A percentile compares a stretch with the other conserved stretches of the same genome.
These are phyloP conservation scores for Euzetes globulus DNA, from an alignment of 2,888 invertebrate species.

Conservation along the genomic window DNA sequence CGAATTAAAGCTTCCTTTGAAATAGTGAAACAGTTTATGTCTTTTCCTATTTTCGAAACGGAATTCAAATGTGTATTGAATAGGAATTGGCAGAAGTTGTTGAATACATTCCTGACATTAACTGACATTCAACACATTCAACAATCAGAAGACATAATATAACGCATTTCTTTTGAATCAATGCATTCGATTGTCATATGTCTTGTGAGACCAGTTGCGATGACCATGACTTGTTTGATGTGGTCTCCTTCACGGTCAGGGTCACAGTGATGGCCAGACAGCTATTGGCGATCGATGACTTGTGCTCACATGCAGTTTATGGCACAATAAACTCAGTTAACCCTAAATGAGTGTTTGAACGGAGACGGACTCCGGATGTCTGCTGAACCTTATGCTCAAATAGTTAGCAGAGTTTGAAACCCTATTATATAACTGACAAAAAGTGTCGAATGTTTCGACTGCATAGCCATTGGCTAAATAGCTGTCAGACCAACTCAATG, in stretches of 20 bases:
- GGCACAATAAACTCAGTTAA: slow-evolving; percentile 26
- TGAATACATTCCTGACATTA: neutral
- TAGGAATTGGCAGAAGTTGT: neutral
- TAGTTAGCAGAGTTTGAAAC: neutral
- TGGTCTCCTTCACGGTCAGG: slow-evolving; percentile 18
- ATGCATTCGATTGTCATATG: neutral
- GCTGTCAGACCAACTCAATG: too few species aligned
- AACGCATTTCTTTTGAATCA: neutral
- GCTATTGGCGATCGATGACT: neutral
- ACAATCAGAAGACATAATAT: neutral
- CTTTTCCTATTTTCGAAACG: neutral
- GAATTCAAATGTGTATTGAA: neutral
- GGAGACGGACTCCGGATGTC: slow-evolving; percentile 25
- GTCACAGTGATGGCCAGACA: slow-evolving; percentile 16
- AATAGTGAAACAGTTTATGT: neutral
- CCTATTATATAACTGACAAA: slow-evolving; percentile 22
- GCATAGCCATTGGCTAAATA: neutral
- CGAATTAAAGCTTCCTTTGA: neutral
- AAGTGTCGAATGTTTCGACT: neutral
- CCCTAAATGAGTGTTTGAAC: slow-evolving; percentile 2
- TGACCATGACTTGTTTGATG: slow-evolving; percentile 3
- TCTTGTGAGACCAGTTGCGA: neutral
- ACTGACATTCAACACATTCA: neutral
- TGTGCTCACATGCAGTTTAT: neutral
- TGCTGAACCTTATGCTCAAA: slow-evolving; percentile 17